Conservation (phyloP, 2,888 invertebrate genomes). For the Tupiocoris notatus region DNA sequence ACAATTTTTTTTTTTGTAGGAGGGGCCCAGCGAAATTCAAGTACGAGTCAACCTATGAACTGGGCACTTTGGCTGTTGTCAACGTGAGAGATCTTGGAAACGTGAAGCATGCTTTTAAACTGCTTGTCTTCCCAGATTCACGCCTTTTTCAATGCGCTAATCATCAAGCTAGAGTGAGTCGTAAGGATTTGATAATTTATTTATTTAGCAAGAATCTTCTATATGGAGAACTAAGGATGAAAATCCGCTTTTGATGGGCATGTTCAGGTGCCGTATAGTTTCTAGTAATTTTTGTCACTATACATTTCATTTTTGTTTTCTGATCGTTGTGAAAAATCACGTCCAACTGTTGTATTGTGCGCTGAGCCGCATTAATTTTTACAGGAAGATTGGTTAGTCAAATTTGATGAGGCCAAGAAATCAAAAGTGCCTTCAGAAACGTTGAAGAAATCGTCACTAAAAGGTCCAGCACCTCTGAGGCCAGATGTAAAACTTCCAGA, state of each 20-base stretch:
- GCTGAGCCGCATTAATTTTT: no score
- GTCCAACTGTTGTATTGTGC: no score
- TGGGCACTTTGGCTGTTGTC: slow-evolving; percentile 88
- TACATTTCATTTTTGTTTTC: no score
- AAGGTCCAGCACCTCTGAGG: slow-evolving; percentile 5
- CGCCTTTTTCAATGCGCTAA: slow-evolving; percentile 84
- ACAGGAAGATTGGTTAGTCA: slow-evolving; percentile 89
- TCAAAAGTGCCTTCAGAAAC: slow-evolving; percentile 66
- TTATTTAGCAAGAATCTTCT: no score
- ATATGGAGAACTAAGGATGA: no score
- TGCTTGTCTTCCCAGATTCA: slow-evolving; percentile 90
- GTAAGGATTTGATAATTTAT: no score
- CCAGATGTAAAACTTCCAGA: slow-evolving; percentile 52
- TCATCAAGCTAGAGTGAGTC: slow-evolving; percentile 55
- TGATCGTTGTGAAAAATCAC: no score
- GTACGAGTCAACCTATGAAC: slow-evolving; percentile 78
- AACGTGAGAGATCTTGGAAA: slow-evolving; percentile 88
- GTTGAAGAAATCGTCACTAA: slow-evolving; percentile 54
- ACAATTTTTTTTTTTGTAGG: slow-evolving; percentile 53
- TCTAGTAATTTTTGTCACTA: no score
- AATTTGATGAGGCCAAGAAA: slow-evolving; percentile 87
- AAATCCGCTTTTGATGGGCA: no score
- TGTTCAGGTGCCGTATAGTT: no score
- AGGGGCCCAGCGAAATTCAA: slow-evolving; percentile 78
- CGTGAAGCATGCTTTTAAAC: slow-evolving; percentile 89